Percentiles rank a stretch among this genome's conserved stretches.
Conservation (phyloP, 2,797 vertebrate genomes). For the Sebastolobus altivelis region DNA sequence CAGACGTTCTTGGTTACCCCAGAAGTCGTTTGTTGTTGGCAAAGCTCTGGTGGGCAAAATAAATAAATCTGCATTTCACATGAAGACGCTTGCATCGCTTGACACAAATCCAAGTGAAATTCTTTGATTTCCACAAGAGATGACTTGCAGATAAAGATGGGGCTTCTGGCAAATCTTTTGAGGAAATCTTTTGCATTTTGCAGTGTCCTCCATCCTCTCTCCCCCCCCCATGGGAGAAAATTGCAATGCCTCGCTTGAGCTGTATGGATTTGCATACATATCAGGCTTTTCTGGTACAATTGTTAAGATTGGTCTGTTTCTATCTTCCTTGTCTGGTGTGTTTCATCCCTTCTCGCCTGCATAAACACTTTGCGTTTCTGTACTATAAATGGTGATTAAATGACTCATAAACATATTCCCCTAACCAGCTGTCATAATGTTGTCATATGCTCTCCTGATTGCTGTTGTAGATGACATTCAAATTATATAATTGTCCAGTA, state of each 20-base stretch:
- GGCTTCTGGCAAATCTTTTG: conserved; percentile 44
- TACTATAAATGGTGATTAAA: conserved; percentile 8
- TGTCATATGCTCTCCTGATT: conserved; percentile 15
- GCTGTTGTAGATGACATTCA: conserved; percentile 2
- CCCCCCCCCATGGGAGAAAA: background rate
- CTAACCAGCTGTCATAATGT: conserved; percentile 12
- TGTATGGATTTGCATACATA: conserved; percentile 53
- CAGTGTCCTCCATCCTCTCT: background rate
- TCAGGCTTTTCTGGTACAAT: conserved; percentile 8
- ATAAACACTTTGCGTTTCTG: conserved; percentile 11
- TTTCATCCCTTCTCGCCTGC: conserved; percentile 13
- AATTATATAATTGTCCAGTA: background rate
- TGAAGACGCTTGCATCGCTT: conserved; percentile 33
- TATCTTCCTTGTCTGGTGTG: conserved; percentile 10
- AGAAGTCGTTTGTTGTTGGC: conserved; percentile 64
- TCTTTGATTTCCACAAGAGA: conserved; percentile 55
- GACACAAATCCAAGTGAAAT: conserved; percentile 56
- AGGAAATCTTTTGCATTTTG: conserved; percentile 46
- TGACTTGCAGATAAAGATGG: conserved; percentile 62
- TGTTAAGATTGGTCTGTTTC: conserved; percentile 8
- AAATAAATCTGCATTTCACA: conserved; percentile 52
- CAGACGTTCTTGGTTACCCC: conserved; percentile 51
- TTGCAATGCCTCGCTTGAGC: conserved; percentile 22
- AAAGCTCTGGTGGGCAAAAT: conserved; percentile 28
- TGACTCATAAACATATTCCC: conserved; percentile 20